phyloP scores from a whole-genome alignment of 2,888 invertebrate genomes.

The Melinaea menophilus region DNA sequence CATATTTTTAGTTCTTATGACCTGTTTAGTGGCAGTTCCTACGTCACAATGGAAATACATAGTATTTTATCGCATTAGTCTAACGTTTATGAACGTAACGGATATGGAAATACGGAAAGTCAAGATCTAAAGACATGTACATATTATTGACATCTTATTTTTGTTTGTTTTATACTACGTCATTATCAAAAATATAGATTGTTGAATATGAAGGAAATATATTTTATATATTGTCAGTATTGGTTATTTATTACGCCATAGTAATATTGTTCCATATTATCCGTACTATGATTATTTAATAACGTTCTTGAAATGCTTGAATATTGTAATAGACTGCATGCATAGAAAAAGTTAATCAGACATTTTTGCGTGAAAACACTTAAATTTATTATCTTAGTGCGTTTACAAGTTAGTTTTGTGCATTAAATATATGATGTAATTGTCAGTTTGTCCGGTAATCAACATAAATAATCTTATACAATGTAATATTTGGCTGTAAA shows the following conservation, averaged over 20 bases:
- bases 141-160: conserved; percentile 50
- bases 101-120: conserved; percentile 44
- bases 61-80: conserved; percentile 50
- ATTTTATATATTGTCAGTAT: conserved; percentile 52
- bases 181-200: conserved; percentile 62
- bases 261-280: conserved; percentile 33
- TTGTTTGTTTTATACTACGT: conserved; percentile 54
- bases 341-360: neutral
- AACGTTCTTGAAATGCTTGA: conserved; percentile 37
- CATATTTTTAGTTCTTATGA: conserved; percentile 68
- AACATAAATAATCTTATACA: no score
- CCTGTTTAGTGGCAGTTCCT: conserved; percentile 66
- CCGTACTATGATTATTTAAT: conserved; percentile 24
- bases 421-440: no score
- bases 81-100: conserved; percentile 38
- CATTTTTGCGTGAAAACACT: conserved; percentile 1
- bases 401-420: neutral
- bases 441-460: no score
- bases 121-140: conserved; percentile 54
- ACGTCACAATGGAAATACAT: conserved; percentile 59
- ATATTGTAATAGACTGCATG: conserved; percentile 28
- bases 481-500: no score
- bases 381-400: neutral
- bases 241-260: conserved; percentile 40
- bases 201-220: conserved; percentile 60